These are phyloP conservation scores for Danio aesculapii DNA, from an alignment of 2,797 vertebrate genomes.

Conservation along the genomic window DNA sequence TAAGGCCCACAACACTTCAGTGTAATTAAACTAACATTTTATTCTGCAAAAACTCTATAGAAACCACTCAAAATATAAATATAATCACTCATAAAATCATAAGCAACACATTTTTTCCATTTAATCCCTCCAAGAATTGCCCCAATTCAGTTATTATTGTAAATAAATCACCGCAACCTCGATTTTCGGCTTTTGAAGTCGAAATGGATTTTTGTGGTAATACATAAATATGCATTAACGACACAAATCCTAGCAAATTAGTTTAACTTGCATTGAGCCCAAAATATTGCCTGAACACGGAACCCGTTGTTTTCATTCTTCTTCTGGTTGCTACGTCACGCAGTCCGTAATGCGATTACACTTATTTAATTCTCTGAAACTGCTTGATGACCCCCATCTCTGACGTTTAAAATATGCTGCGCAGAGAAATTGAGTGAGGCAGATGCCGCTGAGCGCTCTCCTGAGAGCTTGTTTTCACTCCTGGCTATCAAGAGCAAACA, in stretches of 20 bases:
- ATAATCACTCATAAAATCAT: not conserved
- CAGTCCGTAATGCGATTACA: not conserved
- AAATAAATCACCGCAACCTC: not conserved
- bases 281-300: not conserved
- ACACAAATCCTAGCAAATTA: not conserved
- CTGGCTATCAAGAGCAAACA: constrained; percentile 35
- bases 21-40: too few relatives aligned
- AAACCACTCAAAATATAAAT: not conserved
- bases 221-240: not conserved
- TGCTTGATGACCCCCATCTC: constrained; percentile 14
- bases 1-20: too few relatives aligned
- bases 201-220: not conserved
- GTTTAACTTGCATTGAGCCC: not conserved
- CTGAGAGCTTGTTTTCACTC: constrained; percentile 35
- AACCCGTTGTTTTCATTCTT: not conserved
- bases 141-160: not conserved
- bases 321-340: not conserved
- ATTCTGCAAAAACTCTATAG: too few relatives aligned
- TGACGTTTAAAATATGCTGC: not conserved
- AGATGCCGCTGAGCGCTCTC: constrained; percentile 10
- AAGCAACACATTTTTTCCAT: not conserved
- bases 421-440: constrained; percentile 6
- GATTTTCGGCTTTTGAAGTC: not conserved
- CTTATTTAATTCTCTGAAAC: constrained; percentile 6
- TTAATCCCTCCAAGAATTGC: not conserved